A percentile compares a stretch with the other conserved stretches of the same genome.
These are phyloP conservation scores for Agriopis leucophaearia DNA, from an alignment of 2,888 invertebrate genomes.

Conservation along the genomic window DNA sequence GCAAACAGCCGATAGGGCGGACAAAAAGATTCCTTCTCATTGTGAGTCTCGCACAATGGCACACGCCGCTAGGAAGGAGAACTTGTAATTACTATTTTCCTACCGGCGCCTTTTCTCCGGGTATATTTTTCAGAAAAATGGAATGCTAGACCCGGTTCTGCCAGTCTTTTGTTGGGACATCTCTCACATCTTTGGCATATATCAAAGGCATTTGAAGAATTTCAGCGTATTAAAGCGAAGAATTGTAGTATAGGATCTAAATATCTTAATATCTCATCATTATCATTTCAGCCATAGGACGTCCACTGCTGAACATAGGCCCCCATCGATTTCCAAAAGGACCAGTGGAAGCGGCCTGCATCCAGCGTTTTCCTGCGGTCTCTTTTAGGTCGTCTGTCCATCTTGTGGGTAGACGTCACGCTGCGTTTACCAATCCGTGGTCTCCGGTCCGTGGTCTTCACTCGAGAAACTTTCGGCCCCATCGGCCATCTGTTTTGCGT, in stretches of 20 bases:
- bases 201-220: conserved; percentile 42
- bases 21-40: conserved; percentile 85
- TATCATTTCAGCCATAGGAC: too few relatives aligned
- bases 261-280: too few relatives aligned
- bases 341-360: too few relatives aligned
- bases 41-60: conserved; percentile 78
- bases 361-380: too few relatives aligned
- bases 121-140: conserved; percentile 81
- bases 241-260: neutral
- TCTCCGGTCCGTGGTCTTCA: too few relatives aligned
- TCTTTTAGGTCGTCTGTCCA: too few relatives aligned
- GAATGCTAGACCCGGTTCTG: conserved; percentile 64
- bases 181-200: conserved; percentile 65
- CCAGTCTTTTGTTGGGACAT: conserved; percentile 62
- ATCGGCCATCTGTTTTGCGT: too few relatives aligned
- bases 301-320: too few relatives aligned
- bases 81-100: conserved; percentile 86
- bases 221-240: neutral
- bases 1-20: conserved; percentile 81
- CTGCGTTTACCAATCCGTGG: too few relatives aligned
- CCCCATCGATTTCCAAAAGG: too few relatives aligned
- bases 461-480: too few relatives aligned
- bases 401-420: too few relatives aligned
- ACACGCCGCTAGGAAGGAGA: conserved; percentile 68
- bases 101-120: conserved; percentile 76